phyloP scores from a whole-genome alignment of 2,888 invertebrate genomes.

The Muscina levida region DNA sequence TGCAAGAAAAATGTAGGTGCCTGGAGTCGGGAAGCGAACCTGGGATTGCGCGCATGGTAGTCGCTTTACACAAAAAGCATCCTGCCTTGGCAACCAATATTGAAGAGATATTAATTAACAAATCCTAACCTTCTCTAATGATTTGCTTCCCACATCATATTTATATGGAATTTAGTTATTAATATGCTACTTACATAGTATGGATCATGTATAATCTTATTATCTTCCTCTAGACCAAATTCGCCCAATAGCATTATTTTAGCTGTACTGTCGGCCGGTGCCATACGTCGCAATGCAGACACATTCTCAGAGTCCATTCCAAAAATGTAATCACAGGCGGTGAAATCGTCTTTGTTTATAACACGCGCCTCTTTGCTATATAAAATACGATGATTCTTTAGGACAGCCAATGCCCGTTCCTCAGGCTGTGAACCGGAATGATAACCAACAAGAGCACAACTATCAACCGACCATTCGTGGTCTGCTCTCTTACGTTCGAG shows the following conservation, averaged over 20 bases:
- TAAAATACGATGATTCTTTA: conserved; percentile 86
- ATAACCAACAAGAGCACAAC: conserved; percentile 92
- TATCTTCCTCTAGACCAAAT: conserved; percentile 87
- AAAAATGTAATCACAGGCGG: conserved; percentile 91
- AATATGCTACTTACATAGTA: conserved; percentile 92
- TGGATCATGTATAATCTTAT: conserved; percentile 91
- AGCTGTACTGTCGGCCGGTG: conserved; percentile 82
- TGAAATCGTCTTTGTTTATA: conserved; percentile 86
- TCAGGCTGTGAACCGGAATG: conserved; percentile 92
- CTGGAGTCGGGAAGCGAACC: too few species aligned
- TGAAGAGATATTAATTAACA: background rate
- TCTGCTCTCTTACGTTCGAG: conserved; percentile 84
- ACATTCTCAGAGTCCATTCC: conserved; percentile 96
- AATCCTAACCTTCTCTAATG: too few species aligned
- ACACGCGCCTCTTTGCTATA: conserved; percentile 88
- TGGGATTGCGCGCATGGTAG: too few species aligned
- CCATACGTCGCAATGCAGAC: conserved; percentile 82
- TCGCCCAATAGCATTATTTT: conserved; percentile 89
- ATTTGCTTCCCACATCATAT: too few species aligned
- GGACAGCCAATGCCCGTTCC: conserved; percentile 84
- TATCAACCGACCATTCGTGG: conserved; percentile 90
- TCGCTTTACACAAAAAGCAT: background rate
- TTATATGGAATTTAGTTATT: too few species aligned
- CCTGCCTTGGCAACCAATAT: too few species aligned
- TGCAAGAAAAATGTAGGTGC: too few species aligned